Evolutionary conservation across 2,888 invertebrate species (phyloP).

Genomic region (Aphidoletes aphidimyza): DNA sequence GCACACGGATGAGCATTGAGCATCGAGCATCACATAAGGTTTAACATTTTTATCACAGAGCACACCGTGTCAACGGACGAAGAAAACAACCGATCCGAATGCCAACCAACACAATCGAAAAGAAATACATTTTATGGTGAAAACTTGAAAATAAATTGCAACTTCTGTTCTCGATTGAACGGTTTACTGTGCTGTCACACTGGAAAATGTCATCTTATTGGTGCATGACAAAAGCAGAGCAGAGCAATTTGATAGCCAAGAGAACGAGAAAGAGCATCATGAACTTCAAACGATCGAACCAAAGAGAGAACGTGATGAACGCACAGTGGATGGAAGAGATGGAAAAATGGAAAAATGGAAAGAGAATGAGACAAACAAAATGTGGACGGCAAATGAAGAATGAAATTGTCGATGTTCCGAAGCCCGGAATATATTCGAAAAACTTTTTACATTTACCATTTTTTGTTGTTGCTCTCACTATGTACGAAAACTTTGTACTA

Average conservation of each 20-base stretch:
- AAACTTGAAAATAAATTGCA: conserved; percentile 52
- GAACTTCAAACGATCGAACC: neutral
- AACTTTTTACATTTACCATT: conserved; percentile 17
- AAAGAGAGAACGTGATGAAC: neutral
- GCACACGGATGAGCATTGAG: conserved; percentile 8
- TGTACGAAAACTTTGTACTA: neutral
- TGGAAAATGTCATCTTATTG: conserved; percentile 39
- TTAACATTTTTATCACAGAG: conserved; percentile 15
- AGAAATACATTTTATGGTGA: conserved; percentile 36
- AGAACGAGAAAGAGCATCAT: neutral
- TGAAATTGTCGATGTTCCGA: conserved; percentile 34
- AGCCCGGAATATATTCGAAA: neutral
- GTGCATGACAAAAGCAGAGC: conserved; percentile 48
- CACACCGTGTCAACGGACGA: neutral
- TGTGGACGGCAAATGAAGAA: conserved; percentile 6
- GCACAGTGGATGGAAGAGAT: no score
- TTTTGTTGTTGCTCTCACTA: no score
- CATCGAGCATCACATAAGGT: conserved; percentile 32
- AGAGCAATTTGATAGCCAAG: conserved; percentile 40
- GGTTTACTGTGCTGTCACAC: conserved; percentile 17
- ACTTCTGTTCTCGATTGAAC: conserved; percentile 40
- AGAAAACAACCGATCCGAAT: conserved; percentile 5
- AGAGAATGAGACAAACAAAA: neutral
- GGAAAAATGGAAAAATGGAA: neutral
- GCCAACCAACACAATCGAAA: neutral